Evolutionary conservation across 2,113 vertebrate genomes (phyloP).

Genomic region (Smithornis capensis): DNA sequence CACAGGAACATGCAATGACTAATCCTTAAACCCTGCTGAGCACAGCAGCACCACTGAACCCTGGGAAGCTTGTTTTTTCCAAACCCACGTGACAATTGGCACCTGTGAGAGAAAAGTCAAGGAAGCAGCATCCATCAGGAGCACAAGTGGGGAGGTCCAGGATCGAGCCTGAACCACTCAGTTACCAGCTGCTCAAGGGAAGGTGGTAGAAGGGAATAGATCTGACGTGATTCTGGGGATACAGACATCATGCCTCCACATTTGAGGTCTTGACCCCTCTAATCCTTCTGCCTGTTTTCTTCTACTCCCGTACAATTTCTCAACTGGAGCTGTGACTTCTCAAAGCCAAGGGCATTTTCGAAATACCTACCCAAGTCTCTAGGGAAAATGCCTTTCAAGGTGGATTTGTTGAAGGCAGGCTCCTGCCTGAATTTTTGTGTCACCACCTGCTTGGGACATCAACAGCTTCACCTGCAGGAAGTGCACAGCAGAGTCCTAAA

Average conservation of each 20-base stretch:
- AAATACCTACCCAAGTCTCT: background rate
- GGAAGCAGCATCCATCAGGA: background rate
- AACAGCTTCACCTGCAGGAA: background rate
- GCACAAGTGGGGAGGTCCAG: rapidly evolving
- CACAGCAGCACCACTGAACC: background rate
- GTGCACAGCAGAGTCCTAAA: background rate
- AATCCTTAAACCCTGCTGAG: conserved; percentile 45
- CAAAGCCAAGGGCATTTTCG: background rate
- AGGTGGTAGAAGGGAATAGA: background rate
- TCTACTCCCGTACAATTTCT: background rate
- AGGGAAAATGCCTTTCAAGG: background rate
- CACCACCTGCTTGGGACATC: background rate
- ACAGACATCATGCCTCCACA: rapidly evolving
- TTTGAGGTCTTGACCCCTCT: background rate
- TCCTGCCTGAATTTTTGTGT: background rate
- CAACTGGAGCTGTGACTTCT: background rate
- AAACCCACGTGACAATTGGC: rapidly evolving
- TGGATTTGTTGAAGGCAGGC: background rate
- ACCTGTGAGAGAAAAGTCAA: background rate
- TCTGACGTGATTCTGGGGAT: rapidly evolving
- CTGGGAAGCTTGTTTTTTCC: background rate
- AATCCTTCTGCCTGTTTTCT: background rate
- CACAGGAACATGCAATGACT: background rate
- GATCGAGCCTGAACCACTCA: background rate
- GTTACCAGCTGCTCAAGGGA: background rate